Evolutionary conservation across 2,797 vertebrate species (phyloP).

Genomic region (Semaprochilodus insignis): DNA sequence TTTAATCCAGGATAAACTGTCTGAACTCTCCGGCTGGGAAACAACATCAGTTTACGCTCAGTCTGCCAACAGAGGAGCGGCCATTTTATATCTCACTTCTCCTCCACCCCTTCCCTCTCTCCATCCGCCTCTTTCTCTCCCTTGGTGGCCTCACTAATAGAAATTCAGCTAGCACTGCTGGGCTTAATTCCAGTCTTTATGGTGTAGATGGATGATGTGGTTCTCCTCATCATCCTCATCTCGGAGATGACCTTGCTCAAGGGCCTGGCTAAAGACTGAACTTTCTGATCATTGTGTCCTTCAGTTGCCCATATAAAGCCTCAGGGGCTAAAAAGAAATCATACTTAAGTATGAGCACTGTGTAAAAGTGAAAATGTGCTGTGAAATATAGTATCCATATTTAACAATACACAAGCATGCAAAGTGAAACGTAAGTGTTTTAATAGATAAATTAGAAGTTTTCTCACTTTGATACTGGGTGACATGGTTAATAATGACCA

Average conservation of each 20-base stretch:
- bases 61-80: conserved; percentile 20
- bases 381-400: no score
- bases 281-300: conserved; percentile 10
- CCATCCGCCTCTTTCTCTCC: neutral
- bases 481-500: no score
- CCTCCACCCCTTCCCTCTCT: conserved; percentile 24
- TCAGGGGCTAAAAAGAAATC: neutral
- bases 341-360: no score
- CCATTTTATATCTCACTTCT: conserved; percentile 37
- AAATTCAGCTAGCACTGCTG: neutral
- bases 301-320: conserved; percentile 22
- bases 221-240: conserved; percentile 12
- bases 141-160: conserved; percentile 19
- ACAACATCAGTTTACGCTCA: conserved; percentile 34
- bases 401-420: no score
- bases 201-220: conserved; percentile 2
- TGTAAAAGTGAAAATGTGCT: no score
- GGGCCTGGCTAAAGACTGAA: conserved; percentile 21
- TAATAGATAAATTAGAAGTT: no score
- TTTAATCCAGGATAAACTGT: conserved; percentile 59
- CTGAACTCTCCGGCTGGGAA: conserved; percentile 36
- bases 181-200: neutral
- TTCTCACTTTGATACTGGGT: no score
- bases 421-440: no score
- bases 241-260: conserved; percentile 6